Base-by-base conservation (phyloP, 2,888 invertebrate genomes). In the Trilocha varians region DNA sequence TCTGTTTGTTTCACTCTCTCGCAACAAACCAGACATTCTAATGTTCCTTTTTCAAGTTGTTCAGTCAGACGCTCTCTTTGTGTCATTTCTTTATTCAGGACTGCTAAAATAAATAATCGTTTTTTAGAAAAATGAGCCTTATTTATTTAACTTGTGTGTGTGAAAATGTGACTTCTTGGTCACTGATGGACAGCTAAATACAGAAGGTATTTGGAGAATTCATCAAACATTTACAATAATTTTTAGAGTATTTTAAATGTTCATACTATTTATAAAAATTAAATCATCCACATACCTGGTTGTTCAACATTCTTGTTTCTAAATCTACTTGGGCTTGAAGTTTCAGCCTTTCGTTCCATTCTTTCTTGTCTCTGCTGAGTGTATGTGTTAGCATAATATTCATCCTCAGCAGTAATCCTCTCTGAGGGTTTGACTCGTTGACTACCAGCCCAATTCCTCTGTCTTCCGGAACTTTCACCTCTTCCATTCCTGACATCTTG, bases 11-110 rank as follows among this genome's bases (percentile, higher is more conserved):
- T 90, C 32, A 99, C 92, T 39, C 89, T 87, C 55, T 97, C 97
- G 64, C 95, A 98, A 70, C 99, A 99, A 13, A 99, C 96, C 58
- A 98, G 89, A 70, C 99, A 99, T 73, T 99, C 99, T 45, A 97
- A 87, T 0, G 89, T 89, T 1, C 94, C 93, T 45, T 89, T 90
- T 50, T 91, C 91, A 39, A 99, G 85, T 73, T 96, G 95, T 37
- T 96, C 93, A 11, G 91, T 92, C 14, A 98, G 87, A 40, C 93
- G 89, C 65, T 96, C 96, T 38, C 94, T 87, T 72, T 95, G 95
- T n/a, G 91, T 93, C 55, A 91, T 88, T 48, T 88, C 88, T 50
- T 87, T 87, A 58, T 68, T 66, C 5, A 57, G n/a, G n/a, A n/a
- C n/a, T n/a, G n/a, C n/a, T n/a, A n/a, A n/a, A n/a, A n/a, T n/a